A percentile compares a stretch with the other conserved stretches of the same genome.
phyloP scores from a whole-genome alignment of 2,113 vertebrate species.

The Myiozetetes cayanensis region DNA sequence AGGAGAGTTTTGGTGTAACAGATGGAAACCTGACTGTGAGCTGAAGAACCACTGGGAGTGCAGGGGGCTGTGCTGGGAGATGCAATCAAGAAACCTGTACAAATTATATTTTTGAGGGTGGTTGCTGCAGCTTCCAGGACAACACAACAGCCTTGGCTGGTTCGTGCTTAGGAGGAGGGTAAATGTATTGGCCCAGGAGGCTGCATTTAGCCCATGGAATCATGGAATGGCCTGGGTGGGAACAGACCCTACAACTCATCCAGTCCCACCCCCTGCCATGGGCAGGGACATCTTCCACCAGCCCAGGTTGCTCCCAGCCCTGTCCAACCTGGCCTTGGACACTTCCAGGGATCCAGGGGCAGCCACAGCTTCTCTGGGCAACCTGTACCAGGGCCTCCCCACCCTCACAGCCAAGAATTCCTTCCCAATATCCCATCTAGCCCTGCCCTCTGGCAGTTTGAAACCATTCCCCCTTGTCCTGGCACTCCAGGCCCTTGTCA shows the following conservation, averaged over 20 bases:
- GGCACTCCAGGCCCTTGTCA: background rate
- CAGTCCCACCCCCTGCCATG: background rate
- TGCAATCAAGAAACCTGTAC: background rate
- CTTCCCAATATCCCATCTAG: background rate
- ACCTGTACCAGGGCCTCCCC: background rate
- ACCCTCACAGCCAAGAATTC: background rate
- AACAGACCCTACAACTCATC: background rate
- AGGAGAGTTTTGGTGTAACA: background rate
- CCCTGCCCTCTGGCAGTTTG: background rate
- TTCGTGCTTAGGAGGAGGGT: background rate
- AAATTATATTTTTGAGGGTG: background rate
- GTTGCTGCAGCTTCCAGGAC: background rate
- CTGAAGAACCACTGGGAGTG: background rate
- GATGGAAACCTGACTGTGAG: background rate
- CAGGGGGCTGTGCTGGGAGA: background rate
- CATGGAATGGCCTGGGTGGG: background rate
- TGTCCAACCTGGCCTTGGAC: background rate
- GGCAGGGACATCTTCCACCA: background rate
- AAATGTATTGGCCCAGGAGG: background rate
- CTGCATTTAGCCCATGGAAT: background rate
- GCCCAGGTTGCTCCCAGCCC: background rate
- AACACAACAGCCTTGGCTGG: background rate
- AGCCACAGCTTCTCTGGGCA: background rate
- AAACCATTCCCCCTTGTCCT: background rate
- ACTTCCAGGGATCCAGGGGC: background rate